phyloP scores from a whole-genome alignment of 2,797 vertebrate species.

The Tangara arthus region DNA sequence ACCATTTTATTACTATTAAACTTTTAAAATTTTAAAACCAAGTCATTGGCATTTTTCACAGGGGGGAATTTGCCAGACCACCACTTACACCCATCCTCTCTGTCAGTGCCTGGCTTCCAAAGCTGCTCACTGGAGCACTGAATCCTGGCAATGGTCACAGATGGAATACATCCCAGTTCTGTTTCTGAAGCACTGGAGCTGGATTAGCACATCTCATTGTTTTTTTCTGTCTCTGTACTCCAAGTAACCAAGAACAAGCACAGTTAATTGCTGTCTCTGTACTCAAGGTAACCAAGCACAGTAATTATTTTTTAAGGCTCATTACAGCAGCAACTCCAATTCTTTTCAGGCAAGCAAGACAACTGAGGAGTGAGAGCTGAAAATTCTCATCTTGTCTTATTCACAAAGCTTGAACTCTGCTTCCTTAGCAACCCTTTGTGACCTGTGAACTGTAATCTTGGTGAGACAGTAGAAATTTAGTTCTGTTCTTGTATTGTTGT shows the following conservation, averaged over 20 bases:
- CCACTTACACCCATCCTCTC: neutral
- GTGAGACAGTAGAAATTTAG: neutral
- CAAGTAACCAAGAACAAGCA: neutral
- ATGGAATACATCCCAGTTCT: neutral
- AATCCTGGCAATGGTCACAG: neutral
- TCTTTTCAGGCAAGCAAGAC: neutral
- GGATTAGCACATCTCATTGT: neutral
- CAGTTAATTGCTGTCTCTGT: neutral
- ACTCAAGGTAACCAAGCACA: neutral
- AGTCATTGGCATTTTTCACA: too few relatives aligned
- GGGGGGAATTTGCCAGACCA: neutral
- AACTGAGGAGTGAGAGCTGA: neutral
- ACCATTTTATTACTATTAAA: too few relatives aligned
- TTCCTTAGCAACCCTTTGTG: neutral
- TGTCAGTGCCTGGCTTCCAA: neutral
- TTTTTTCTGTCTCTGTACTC: neutral
- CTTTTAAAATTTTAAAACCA: too few relatives aligned
- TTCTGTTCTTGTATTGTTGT: neutral
- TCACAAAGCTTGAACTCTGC: neutral
- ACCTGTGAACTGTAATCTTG: neutral
- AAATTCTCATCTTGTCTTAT: neutral
- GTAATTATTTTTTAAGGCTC: slow-evolving; percentile 37
- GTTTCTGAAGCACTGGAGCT: neutral
- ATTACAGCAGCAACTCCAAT: neutral
- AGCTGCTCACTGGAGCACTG: neutral